A percentile compares a stretch with the other conserved stretches of the same genome.
Evolutionary conservation across 2,797 vertebrate genomes (phyloP).

Genomic region (Arvicola amphibius): DNA sequence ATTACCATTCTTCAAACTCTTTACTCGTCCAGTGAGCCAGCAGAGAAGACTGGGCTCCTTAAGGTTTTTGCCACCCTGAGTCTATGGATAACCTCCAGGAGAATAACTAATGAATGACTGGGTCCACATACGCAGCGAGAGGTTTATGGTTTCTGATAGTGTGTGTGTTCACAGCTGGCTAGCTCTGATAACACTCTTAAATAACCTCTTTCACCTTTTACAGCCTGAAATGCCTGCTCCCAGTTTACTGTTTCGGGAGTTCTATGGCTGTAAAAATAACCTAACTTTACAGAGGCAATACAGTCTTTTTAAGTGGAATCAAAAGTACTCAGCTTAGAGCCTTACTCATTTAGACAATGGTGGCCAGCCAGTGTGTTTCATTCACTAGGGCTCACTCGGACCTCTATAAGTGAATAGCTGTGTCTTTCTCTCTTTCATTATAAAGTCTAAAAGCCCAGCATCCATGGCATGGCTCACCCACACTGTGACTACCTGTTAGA

Average conservation of each 20-base stretch:
- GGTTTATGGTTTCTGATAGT: conserved; percentile 78
- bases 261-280: conserved; percentile 76
- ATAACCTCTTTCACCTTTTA: conserved; percentile 76
- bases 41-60: background rate
- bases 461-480: background rate
- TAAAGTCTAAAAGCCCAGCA: background rate
- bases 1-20: background rate
- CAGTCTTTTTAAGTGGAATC: conserved; percentile 41
- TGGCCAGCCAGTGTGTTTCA: background rate
- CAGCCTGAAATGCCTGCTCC: conserved; percentile 74
- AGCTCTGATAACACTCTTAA: conserved; percentile 85
- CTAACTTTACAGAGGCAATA: conserved; percentile 71
- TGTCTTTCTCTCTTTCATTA: conserved; percentile 18
- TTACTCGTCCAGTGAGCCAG: no score
- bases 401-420: background rate
- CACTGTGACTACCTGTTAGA: background rate
- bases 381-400: background rate
- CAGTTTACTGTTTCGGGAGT: conserved; percentile 74
- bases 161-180: conserved; percentile 82
- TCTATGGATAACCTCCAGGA: conserved; percentile 41
- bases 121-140: conserved; percentile 65
- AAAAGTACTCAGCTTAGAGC: conserved; percentile 14
- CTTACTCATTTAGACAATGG: background rate
- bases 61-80: conserved; percentile 47
- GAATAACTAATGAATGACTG: conserved; percentile 74